Base-by-base conservation (phyloP, 2,797 vertebrate genomes). In the Delichon dasypus region DNA sequence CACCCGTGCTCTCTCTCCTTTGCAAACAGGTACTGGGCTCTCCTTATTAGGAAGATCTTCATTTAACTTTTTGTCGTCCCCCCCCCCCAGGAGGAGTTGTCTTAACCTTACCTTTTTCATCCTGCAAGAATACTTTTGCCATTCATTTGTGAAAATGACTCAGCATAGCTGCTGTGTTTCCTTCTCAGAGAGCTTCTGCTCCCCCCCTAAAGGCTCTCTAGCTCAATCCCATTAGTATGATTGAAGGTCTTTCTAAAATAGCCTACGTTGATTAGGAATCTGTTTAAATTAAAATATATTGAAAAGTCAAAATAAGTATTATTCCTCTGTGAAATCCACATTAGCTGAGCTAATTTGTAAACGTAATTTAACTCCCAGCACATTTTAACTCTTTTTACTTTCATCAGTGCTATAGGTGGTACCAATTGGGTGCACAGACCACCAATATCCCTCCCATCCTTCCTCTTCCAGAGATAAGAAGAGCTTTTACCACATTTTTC, bases 1-100 rank as follows among this genome's bases (percentile, higher is more conserved):
- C 32, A 34, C 57, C 47, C 1, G 0, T 1, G 2, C 1, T 0
- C 22, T 14, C 3, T 21, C 42, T 57, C 32, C 38, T 44, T 64
- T 71, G 29, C 65, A 65, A 36, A 53, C 14, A 6, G 23, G 32
- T 22, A 87, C 30, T 29, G 8, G 5, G 7, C 19, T 27, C 23
- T 34, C 64, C 42, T 77, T 55, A 27, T 18, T 18, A 55, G 42
- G 17, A 74, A 50, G 36, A 51, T 27, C 48, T 73, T 47, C 7
- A 26, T 38, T 38, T 30, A 22, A 53, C 27, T 16, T 27, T 29
- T n/a, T n/a, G n/a, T n/a, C n/a, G n/a, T n/a, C n/a, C n/a, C n/a
- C n/a, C n/a, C n/a, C n/a, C n/a, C n/a, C n/a, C 16, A 40, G 47
- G 26, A 82, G 12, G 50, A 8, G 4, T 79, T 91, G 20, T 45